Evolutionary conservation across 2,888 invertebrate species (phyloP).

Genomic region (Catocala fraxini): DNA sequence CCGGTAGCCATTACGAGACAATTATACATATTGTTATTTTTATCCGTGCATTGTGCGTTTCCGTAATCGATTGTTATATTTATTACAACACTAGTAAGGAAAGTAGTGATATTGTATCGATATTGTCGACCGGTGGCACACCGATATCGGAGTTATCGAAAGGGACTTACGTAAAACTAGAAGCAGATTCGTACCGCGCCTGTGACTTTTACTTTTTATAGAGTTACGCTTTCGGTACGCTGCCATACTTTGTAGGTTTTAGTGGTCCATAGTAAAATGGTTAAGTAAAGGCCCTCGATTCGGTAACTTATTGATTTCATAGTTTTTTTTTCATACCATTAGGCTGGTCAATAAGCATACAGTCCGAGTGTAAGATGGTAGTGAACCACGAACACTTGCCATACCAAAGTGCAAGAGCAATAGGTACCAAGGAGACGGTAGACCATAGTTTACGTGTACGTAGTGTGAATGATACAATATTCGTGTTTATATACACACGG

Average conservation of each 20-base stretch:
- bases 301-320: neutral
- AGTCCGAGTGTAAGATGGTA: too few species aligned
- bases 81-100: constrained; percentile 36
- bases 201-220: constrained; percentile 77
- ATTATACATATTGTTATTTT: constrained; percentile 9
- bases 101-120: constrained; percentile 4
- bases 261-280: constrained; percentile 12
- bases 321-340: too few species aligned
- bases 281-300: neutral
- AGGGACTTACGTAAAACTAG: constrained; percentile 72
- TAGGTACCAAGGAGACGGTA: too few species aligned
- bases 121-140: constrained; percentile 1
- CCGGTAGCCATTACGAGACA: constrained; percentile 3
- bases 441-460: too few species aligned
- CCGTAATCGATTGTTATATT: constrained; percentile 48
- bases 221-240: constrained; percentile 61
- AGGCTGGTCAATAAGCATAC: too few species aligned
- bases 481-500: too few species aligned
- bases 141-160: constrained; percentile 39
- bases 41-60: constrained; percentile 32
- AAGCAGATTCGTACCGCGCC: constrained; percentile 61
- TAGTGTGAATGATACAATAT: too few species aligned
- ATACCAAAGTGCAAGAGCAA: too few species aligned
- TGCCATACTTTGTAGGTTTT: constrained; percentile 47
- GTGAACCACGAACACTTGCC: too few species aligned